Percentiles rank a stretch among this genome's conserved stretches.
Conservation (phyloP, 2,113 vertebrate species). For the Entomyzon cyanotis region DNA sequence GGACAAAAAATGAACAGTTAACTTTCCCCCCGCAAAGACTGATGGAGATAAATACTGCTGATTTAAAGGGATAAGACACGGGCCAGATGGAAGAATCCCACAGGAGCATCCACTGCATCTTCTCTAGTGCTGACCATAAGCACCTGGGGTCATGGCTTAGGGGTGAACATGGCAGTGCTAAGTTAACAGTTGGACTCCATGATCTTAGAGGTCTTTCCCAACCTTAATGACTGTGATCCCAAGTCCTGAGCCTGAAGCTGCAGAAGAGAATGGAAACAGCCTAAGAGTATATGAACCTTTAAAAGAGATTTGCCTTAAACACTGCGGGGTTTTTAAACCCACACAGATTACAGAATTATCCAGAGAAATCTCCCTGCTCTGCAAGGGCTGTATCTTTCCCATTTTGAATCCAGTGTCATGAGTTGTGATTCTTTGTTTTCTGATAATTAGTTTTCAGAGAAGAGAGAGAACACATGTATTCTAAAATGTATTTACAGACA, state of each 20-base stretch:
- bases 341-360: not conserved
- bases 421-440: not conserved
- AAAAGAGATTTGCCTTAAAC: not conserved
- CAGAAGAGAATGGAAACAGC: not conserved
- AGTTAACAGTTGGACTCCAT: rapidly evolving
- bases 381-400: not conserved
- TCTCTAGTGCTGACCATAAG: not conserved
- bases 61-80: not conserved
- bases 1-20: not conserved
- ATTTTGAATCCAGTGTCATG: not conserved
- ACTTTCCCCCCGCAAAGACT: not conserved
- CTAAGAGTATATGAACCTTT: not conserved
- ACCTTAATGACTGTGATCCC: not conserved
- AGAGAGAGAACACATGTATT: not conserved
- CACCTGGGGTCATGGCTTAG: not conserved
- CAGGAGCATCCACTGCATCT: not conserved
- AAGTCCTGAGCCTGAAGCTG: not conserved
- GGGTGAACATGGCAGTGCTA: not conserved
- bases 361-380: not conserved
- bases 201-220: not conserved
- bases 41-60: not conserved
- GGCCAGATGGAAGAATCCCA: not conserved
- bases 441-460: not conserved
- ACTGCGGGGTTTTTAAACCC: not conserved
- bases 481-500: not conserved